Evolutionary conservation across 1,140 invertebrate genomes (phyloP), one percentile per base, ranked within the genome.

Genomic region (Euwallacea similis): DNA sequence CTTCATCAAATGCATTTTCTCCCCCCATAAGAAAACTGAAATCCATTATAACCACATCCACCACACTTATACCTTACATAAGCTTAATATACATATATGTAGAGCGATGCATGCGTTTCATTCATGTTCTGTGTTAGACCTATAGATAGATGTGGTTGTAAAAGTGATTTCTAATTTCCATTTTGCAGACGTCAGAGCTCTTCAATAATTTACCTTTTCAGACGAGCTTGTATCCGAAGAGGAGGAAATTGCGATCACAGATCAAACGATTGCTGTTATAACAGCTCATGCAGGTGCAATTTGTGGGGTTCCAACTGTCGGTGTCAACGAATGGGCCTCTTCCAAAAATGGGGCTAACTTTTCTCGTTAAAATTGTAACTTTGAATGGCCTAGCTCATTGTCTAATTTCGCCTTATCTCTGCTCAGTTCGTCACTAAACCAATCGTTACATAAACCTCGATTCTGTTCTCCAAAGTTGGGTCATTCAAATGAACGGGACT

Each of bases 281-380:
- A 89, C 76, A 91, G 90, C 71, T 90, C 92, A 21, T 96, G 93
- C 84, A 87, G 93, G 47, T 95, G 94, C 86, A 95, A 95, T 82
- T 85, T 95, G 6, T 96, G 93, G 93, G 93, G 93, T 21, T 89
- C 91, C 76, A 96, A 95, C 83, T 96, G 93, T 82, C 87, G 91
- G 75, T 96, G 93, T 82, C 93, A 95, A 82, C 88, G 93, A 73
- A 89, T 92, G 86, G 93, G 93, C 50, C 87, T 96, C 75, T 95
- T 96, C 86, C 93, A 95, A 81, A 93, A 93, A 82, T 94, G 92
- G 92, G 93, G 93, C 76, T 90, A 88, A 86, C 77, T 62, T 54
- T 11, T 43, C n/a, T 43, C 21, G 13, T 6, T 63, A 62, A 33
- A 59, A 69, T 54, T 33, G 42, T 42, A 62, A 15, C 15, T 15